Evolutionary conservation across 2,113 vertebrate species (phyloP).

Genomic region (Leucoraja erinaceus): DNA sequence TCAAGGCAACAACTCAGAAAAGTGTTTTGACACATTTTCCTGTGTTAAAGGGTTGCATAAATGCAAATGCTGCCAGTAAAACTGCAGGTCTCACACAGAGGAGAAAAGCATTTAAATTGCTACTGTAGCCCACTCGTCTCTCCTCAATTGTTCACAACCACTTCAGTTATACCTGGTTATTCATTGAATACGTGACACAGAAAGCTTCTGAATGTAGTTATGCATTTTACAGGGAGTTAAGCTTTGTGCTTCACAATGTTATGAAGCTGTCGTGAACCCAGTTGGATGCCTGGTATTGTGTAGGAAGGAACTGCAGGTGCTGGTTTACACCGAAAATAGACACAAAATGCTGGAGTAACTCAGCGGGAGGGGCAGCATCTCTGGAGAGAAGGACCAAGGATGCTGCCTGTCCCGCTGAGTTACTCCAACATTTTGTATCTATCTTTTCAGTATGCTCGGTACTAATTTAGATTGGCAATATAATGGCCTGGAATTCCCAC

Average conservation of each 20-base stretch:
- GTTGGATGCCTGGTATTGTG: not conserved
- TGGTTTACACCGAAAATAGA: no score
- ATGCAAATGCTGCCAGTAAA: no score
- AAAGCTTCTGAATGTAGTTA: not conserved
- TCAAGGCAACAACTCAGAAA: no score
- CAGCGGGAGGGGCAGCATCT: no score
- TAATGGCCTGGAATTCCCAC: not conserved
- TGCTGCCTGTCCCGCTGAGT: no score
- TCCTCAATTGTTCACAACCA: not conserved
- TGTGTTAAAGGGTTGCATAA: no score
- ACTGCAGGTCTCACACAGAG: no score
- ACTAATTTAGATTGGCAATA: not conserved
- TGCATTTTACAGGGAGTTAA: not conserved
- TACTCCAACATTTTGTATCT: no score
- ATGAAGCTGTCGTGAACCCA: not conserved
- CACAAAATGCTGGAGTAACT: no score
- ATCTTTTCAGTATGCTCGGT: not conserved
- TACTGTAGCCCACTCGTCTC: not conserved
- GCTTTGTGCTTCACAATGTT: not conserved
- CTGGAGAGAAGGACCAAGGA: no score
- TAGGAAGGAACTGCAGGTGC: no score
- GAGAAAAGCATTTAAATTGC: not conserved
- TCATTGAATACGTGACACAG: not conserved
- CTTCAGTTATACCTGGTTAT: not conserved
- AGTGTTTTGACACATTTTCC: no score